Percentiles rank a stretch among this genome's conserved stretches.
phyloP scores from a whole-genome alignment of 2,888 invertebrate genomes.

The Phyto melanocephala region DNA sequence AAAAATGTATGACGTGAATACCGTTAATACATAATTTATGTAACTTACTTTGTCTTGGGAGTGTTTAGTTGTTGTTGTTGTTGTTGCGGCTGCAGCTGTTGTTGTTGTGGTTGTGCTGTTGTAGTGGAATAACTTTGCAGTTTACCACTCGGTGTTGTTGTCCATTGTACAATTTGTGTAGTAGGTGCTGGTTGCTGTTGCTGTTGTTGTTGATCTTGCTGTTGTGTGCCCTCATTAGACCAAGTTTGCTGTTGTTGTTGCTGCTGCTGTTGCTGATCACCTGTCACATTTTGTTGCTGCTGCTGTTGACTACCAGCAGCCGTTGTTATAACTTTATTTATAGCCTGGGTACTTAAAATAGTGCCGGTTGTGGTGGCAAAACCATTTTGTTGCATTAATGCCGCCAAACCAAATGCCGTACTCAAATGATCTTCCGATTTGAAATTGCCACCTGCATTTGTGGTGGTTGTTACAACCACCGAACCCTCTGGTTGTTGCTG shows the following conservation, averaged over 20 bases:
- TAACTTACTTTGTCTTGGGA: slow-evolving; percentile 74
- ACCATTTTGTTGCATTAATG: slow-evolving; percentile 83
- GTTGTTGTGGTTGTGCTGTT: slow-evolving; percentile 71
- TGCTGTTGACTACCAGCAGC: slow-evolving; percentile 64
- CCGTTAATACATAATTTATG: too few relatives aligned
- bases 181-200: slow-evolving; percentile 64
- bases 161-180: slow-evolving; percentile 76
- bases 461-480: slow-evolving; percentile 72
- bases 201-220: slow-evolving; percentile 68
- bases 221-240: slow-evolving; percentile 64
- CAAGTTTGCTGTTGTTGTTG: slow-evolving; percentile 64
- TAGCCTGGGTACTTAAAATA: slow-evolving; percentile 78
- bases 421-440: slow-evolving; percentile 86
- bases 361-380: slow-evolving; percentile 83
- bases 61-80: slow-evolving; percentile 70
- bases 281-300: slow-evolving; percentile 68
- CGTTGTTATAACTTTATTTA: slow-evolving; percentile 74
- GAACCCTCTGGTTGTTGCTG: slow-evolving; percentile 70
- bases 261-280: slow-evolving; percentile 66
- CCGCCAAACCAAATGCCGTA: slow-evolving; percentile 86
- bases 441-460: slow-evolving; percentile 76
- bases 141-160: slow-evolving; percentile 86
- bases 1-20: too few relatives aligned
- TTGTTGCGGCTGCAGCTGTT: slow-evolving; percentile 69
- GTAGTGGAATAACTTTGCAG: slow-evolving; percentile 83